These are phyloP conservation scores for Listronotus bonariensis DNA, from an alignment of 1,140 invertebrate species.

Conservation along the genomic window DNA sequence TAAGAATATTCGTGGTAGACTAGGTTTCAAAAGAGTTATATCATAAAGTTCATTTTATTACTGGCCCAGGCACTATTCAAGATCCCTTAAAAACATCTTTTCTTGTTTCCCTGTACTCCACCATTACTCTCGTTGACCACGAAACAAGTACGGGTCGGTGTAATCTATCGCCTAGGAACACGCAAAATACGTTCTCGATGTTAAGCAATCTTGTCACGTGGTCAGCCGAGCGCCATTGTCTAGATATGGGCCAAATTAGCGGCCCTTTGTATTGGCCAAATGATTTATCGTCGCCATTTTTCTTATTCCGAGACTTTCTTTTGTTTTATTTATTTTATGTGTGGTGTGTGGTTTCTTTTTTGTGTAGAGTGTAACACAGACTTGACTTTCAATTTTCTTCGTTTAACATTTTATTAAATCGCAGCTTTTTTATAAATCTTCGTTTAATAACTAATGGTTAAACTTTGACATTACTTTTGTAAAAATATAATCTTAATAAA, in stretches of 20 bases:
- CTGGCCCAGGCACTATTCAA: no score
- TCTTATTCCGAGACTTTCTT: conserved; percentile 6
- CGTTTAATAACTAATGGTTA: no score
- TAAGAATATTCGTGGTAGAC: no score
- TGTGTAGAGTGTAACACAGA: not conserved
- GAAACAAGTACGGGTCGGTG: not conserved
- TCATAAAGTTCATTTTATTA: no score
- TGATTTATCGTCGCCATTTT: conserved; percentile 18
- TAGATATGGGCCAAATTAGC: conserved; percentile 18
- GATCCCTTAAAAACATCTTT: no score
- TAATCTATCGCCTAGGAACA: conserved; percentile 13
- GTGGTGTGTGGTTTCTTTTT: conserved; percentile 7
- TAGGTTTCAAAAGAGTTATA: no score
- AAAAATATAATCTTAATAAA: no score
- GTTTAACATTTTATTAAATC: no score
- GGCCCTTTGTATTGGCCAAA: conserved; percentile 7
- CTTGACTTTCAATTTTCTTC: not conserved
- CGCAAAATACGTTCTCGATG: conserved; percentile 13
- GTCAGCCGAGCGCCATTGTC: conserved; percentile 11
- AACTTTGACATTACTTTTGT: no score
- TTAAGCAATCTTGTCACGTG: conserved; percentile 20
- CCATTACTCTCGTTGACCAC: conserved; percentile 8
- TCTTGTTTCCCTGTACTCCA: not conserved
- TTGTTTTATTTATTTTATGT: conserved; percentile 6
- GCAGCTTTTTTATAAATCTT: no score